Percentiles rank a stretch among this genome's conserved stretches.
Conservation (phyloP, 2,888 invertebrate genomes). For the Entomobrya multifasciata region DNA sequence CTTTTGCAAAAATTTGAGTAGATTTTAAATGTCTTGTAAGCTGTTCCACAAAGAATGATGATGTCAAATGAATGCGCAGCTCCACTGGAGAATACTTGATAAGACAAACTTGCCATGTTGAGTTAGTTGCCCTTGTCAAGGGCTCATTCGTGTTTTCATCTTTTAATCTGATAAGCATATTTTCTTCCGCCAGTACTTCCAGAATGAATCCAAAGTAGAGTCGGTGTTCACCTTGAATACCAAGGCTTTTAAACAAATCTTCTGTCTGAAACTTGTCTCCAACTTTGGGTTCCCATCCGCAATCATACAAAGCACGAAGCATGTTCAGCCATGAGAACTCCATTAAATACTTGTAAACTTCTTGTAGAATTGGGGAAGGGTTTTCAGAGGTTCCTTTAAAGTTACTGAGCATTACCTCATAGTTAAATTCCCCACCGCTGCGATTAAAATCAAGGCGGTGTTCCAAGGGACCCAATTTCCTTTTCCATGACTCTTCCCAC, state of each 20-base stretch:
- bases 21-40: not conserved
- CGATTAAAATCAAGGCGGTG: not conserved
- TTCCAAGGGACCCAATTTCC: not conserved
- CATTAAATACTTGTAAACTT: not conserved
- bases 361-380: not conserved
- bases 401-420: not conserved
- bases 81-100: not conserved
- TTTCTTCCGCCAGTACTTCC: constrained; percentile 12
- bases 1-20: not conserved
- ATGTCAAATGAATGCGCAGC: not conserved
- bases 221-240: constrained; percentile 8
- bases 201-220: constrained; percentile 14
- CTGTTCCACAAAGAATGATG: not conserved
- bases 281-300: constrained; percentile 16
- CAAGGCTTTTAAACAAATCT: constrained; percentile 1
- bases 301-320: constrained; percentile 29
- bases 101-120: not conserved
- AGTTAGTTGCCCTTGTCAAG: not conserved
- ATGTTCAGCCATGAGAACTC: constrained; percentile 22
- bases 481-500: constrained; percentile 39
- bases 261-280: not conserved
- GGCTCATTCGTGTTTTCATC: not conserved
- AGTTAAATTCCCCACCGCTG: not conserved
- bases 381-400: not conserved
- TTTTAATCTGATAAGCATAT: not conserved